Conservation (phyloP, 1,140 invertebrate species). For the Phocides pigmalion region DNA sequence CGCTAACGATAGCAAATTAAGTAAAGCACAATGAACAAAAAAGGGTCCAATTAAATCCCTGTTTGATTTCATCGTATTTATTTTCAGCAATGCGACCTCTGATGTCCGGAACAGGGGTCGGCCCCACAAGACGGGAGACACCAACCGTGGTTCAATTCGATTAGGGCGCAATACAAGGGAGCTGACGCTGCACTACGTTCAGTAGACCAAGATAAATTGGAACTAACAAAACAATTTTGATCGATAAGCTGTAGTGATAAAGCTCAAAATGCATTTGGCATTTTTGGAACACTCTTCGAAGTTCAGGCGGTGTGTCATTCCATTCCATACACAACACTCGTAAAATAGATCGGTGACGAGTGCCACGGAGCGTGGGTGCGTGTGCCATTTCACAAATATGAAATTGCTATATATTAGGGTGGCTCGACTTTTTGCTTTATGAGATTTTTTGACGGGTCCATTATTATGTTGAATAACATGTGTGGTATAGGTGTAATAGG, state of each 20-base stretch:
- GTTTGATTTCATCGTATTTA: conserved; percentile 78
- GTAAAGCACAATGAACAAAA: conserved; percentile 65
- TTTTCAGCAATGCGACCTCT: conserved; percentile 75
- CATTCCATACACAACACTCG: conserved; percentile 78
- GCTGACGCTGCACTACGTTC: conserved; percentile 71
- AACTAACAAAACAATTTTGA: conserved; percentile 30
- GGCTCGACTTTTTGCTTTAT: conserved; percentile 61
- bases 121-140: conserved; percentile 70
- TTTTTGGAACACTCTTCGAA: conserved; percentile 24
- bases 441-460: conserved; percentile 52
- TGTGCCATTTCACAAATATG: conserved; percentile 79
- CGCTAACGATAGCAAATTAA: conserved; percentile 60
- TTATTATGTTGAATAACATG: conserved; percentile 35
- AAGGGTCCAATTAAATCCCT: conserved; percentile 72
- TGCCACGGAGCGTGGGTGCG: conserved; percentile 51
- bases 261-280: conserved; percentile 37
- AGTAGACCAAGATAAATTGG: conserved; percentile 47
- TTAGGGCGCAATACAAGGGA: conserved; percentile 78
- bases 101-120: conserved; percentile 71
- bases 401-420: conserved; percentile 77
- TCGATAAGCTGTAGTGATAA: conserved; percentile 32
- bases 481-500: conserved; percentile 3
- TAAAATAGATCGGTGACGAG: conserved; percentile 80
- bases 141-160: conserved; percentile 78
- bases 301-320: conserved; percentile 69